Base-by-base conservation (phyloP, 2,113 vertebrate genomes). In the Synodontis membranacea region DNA sequence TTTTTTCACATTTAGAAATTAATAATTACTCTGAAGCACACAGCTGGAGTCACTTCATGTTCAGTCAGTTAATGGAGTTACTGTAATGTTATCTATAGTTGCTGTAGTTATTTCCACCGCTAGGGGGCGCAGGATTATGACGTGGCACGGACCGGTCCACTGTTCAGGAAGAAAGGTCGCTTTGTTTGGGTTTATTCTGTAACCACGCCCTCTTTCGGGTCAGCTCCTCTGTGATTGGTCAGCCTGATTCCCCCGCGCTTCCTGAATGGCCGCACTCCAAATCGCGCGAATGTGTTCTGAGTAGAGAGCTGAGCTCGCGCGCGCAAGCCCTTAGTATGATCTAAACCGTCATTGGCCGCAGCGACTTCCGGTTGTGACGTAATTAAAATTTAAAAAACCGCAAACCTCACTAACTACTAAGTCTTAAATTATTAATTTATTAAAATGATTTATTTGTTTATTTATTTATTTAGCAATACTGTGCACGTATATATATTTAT, bases 81-180 rank as follows among this genome's bases (percentile, higher is more conserved):
- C n/a, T n/a, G n/a, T n/a, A n/a, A n/a, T 14, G 15, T 37, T 8
- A 8, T 21, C 66, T 21, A 4, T 6, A 46, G 42, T 75, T 46
- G 15, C 72, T n/a, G 15, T 31, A 4, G 9, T 50, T 54, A 52
- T 6, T 34, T 11, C 2, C 5, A 1, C 82, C 64, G 28, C 50
- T 39, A 54, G 82, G 64, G 37, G 82, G 62, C 82, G 62, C 62
- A 25, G 31, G 50, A 23, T 52, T 84, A 52, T 42, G 66, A 84
- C 50, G 82, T 83, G 82, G 46, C 82, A 68, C 7, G 7, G 31
- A 25, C 21, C 12, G 21, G 17, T 28, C 14, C 46, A 6, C n/a
- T 31, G 0, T 2, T 28, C 14, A 23, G 11, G 15, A 2, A 48
- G 9, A 75, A 78, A 78, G 25, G 31, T 11, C 31, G n/a, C 31